These are phyloP conservation scores for Rhagonycha fulva DNA, from an alignment of 2,888 invertebrate species.

Conservation along the genomic window DNA sequence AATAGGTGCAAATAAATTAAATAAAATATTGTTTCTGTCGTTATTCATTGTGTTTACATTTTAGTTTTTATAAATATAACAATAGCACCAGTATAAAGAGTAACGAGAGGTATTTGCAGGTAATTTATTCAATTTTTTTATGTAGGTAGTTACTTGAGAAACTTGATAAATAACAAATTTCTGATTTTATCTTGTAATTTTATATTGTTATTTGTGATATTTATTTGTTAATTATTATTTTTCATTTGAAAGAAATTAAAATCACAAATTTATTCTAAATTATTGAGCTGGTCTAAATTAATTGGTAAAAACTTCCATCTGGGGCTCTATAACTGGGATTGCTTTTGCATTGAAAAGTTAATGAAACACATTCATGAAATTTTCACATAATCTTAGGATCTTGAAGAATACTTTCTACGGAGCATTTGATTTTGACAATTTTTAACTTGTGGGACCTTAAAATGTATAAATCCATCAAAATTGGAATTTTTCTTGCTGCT, in stretches of 20 bases:
- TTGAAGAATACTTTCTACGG: too few species aligned
- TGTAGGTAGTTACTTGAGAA: not conserved
- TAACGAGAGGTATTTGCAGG: conserved; percentile 41
- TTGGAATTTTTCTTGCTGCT: too few species aligned
- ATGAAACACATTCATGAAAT: too few species aligned
- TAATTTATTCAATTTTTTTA: conserved; percentile 19
- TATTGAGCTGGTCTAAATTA: too few species aligned
- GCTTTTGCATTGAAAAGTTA: too few species aligned
- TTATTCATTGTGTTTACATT: conserved; percentile 29
- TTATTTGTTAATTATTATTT: not conserved
- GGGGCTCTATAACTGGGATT: too few species aligned
- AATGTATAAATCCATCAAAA: too few species aligned
- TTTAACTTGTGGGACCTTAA: too few species aligned
- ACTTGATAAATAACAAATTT: not conserved
- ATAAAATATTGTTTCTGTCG: not conserved
- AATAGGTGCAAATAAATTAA: conserved; percentile 49
- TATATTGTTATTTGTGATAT: not conserved
- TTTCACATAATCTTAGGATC: too few species aligned
- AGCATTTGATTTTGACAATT: too few species aligned
- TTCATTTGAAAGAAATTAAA: not conserved
- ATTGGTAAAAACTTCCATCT: too few species aligned
- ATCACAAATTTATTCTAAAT: too few species aligned
- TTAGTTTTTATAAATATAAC: conserved; percentile 37
- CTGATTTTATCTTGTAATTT: not conserved
- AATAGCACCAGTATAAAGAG: conserved; percentile 32